These are phyloP conservation scores for Odiellus spinosus DNA, from an alignment of 2,888 invertebrate genomes.

Conservation along the genomic window DNA sequence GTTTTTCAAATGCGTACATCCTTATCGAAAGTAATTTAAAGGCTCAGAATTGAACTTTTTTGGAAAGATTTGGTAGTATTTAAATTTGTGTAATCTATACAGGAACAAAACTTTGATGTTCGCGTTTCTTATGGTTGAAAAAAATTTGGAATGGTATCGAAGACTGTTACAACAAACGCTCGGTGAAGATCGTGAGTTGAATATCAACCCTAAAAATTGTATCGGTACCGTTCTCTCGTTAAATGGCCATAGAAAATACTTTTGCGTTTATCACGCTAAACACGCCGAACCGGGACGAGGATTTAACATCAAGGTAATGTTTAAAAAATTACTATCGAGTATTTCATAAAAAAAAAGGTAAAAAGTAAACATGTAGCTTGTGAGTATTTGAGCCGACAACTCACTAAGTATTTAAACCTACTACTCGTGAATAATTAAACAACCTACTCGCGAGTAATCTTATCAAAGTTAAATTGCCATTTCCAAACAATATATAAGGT, in stretches of 20 bases:
- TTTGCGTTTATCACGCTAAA: constrained; percentile 96
- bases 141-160: constrained; percentile 84
- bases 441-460: no score
- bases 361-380: neutral
- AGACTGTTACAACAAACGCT: constrained; percentile 72
- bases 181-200: constrained; percentile 59
- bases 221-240: constrained; percentile 79
- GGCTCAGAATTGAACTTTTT: no score
- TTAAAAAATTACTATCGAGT: neutral
- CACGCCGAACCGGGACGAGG: constrained; percentile 41
- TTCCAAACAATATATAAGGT: no score
- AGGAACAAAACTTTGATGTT: constrained; percentile 94
- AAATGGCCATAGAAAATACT: constrained; percentile 93
- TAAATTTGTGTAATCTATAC: constrained; percentile 25
- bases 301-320: constrained; percentile 11
- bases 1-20: constrained; percentile 87
- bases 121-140: constrained; percentile 79
- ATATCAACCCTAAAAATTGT: constrained; percentile 90
- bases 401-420: no score
- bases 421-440: no score
- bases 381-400: no score
- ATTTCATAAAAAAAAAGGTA: neutral
- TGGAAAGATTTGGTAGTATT: no score
- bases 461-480: no score
- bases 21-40: constrained; percentile 62